These are phyloP conservation scores for Himalopsyche tibetana DNA, from an alignment of 2,888 invertebrate genomes.

Conservation along the genomic window DNA sequence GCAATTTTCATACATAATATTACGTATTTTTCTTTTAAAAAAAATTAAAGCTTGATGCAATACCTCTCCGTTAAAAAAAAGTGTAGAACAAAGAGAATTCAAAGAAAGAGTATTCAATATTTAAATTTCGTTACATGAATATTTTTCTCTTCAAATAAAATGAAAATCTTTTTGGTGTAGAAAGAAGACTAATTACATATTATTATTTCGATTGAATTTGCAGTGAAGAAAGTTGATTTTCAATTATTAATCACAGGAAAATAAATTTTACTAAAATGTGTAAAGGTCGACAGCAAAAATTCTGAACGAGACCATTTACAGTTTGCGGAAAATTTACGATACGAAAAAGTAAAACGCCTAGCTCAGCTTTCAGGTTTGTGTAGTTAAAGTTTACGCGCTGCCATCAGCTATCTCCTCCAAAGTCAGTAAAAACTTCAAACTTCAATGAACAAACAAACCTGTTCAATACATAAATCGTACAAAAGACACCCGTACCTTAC, in stretches of 20 bases:
- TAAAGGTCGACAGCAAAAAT: background rate
- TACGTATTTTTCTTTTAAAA: no score
- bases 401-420: constrained; percentile 64
- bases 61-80: no score
- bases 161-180: no score
- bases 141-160: no score
- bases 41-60: no score
- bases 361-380: constrained; percentile 56
- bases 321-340: constrained; percentile 63
- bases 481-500: constrained; percentile 49
- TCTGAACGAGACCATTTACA: constrained; percentile 44
- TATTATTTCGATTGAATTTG: no score
- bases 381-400: constrained; percentile 64
- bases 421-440: constrained; percentile 65
- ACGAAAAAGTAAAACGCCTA: constrained; percentile 59
- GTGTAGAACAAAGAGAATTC: no score
- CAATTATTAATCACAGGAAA: background rate
- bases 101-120: no score
- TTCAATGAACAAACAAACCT: constrained; percentile 65
- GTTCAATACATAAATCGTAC: constrained; percentile 58
- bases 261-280: background rate
- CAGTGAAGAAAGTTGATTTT: background rate
- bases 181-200: no score
- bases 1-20: no score
- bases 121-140: no score